Conservation (phyloP, 2,797 vertebrate species). For the Molossus molossus region DNA sequence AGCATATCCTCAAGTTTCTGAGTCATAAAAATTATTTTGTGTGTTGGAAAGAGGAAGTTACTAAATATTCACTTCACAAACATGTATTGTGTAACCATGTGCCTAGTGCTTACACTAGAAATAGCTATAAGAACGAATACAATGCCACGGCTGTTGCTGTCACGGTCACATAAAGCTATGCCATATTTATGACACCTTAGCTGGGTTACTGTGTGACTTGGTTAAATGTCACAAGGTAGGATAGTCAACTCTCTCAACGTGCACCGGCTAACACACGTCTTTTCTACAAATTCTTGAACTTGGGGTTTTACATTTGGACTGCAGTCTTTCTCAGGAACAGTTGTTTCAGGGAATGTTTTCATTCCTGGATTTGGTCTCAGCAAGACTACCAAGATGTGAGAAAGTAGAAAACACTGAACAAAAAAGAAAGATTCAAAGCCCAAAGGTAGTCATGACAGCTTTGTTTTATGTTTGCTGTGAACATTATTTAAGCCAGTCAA, state of each 20-base stretch:
- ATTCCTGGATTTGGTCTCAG: neutral
- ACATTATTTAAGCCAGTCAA: neutral
- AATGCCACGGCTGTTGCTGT: too few species aligned
- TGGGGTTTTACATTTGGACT: neutral
- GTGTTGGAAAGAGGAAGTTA: neutral
- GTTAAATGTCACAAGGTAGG: neutral
- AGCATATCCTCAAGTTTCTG: neutral
- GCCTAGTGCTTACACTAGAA: neutral
- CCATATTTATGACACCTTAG: neutral
- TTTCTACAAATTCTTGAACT: slow-evolving; percentile 42
- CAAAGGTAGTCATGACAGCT: neutral
- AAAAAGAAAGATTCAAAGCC: neutral
- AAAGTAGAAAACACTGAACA: neutral
- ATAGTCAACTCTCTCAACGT: neutral
- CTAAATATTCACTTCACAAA: neutral
- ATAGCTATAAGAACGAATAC: neutral
- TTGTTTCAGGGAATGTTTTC: slow-evolving; percentile 18
- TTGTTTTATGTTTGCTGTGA: slow-evolving; percentile 15
- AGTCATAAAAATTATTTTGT: slow-evolving; percentile 31
- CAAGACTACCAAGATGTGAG: slow-evolving; percentile 6
- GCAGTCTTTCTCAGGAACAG: neutral
- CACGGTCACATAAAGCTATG: neutral
- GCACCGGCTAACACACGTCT: neutral
- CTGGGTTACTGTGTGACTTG: neutral
- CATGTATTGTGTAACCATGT: neutral